A percentile compares a stretch with the other conserved stretches of the same genome.
These are phyloP conservation scores for Poeciliopsis gracilis DNA, from an alignment of 2,797 vertebrate genomes.

Conservation along the genomic window DNA sequence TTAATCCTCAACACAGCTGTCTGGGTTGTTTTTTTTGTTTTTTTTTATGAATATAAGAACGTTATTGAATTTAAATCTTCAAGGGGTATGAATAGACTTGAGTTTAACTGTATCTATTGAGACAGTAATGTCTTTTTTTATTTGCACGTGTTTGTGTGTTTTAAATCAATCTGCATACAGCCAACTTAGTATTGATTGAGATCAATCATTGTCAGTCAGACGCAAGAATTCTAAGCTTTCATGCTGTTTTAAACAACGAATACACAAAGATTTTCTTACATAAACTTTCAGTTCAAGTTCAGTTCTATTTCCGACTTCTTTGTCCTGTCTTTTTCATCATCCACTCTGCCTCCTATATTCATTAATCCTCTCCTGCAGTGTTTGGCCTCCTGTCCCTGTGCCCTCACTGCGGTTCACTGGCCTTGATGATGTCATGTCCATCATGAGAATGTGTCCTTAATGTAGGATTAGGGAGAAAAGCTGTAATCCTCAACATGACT, in stretches of 20 bases:
- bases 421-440: constrained; percentile 74
- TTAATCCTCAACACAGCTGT: background rate
- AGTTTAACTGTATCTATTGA: background rate
- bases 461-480: constrained; percentile 81
- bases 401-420: constrained; percentile 70
- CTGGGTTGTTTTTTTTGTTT: background rate
- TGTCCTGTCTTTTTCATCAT: constrained; percentile 57
- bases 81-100: background rate
- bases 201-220: constrained; percentile 43
- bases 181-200: constrained; percentile 36
- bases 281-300: constrained; percentile 45
- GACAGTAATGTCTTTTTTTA: background rate
- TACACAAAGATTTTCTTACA: constrained; percentile 17
- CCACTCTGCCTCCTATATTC: constrained; percentile 48
- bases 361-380: constrained; percentile 73
- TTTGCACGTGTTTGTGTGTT: background rate
- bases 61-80: background rate
- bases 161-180: background rate
- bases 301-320: constrained; percentile 42
- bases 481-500: constrained; percentile 80
- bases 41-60: background rate
- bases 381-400: constrained; percentile 72
- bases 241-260: constrained; percentile 55
- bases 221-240: constrained; percentile 35
- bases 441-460: constrained; percentile 78